Conservation (phyloP, 2,797 vertebrate genomes). For the Coranthus polyacanthus region DNA sequence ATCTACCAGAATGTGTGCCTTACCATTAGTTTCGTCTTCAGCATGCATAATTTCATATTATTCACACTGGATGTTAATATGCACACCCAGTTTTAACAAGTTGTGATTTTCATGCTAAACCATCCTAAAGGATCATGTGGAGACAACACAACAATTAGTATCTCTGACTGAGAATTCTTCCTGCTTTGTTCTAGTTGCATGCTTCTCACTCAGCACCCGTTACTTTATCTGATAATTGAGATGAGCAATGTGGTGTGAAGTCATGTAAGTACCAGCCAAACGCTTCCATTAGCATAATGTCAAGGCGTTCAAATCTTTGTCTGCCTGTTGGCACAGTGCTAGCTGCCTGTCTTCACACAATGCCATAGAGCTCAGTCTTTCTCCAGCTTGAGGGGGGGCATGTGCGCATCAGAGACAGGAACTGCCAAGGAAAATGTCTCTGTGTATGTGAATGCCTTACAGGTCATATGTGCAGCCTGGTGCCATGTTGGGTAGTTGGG, state of each 20-base stretch:
- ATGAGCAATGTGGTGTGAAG: constrained; percentile 75
- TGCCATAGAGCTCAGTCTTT: constrained; percentile 29
- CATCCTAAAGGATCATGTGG: constrained; percentile 57
- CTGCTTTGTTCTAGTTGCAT: constrained; percentile 68
- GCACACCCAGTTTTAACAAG: constrained; percentile 43
- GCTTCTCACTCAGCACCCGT: constrained; percentile 54
- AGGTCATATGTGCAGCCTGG: constrained; percentile 63
- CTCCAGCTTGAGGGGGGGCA: constrained; percentile 13
- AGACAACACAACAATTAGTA: constrained; percentile 72
- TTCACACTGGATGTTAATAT: constrained; percentile 52
- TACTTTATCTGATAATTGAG: constrained; percentile 79
- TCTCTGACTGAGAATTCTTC: constrained; percentile 48
- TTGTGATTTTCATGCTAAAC: constrained; percentile 48
- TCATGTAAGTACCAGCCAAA: constrained; percentile 74
- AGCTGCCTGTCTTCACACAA: constrained; percentile 47
- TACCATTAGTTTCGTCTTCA: constrained; percentile 52
- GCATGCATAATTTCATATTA: constrained; percentile 51
- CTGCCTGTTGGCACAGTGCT: constrained; percentile 54
- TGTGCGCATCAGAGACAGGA: constrained; percentile 42
- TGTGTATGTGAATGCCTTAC: constrained; percentile 38
- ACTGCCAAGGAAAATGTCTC: constrained; percentile 18
- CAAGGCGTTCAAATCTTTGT: constrained; percentile 69
- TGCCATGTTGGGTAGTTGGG: constrained; percentile 31
- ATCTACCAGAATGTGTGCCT: constrained; percentile 42
- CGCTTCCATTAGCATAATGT: constrained; percentile 73